Conservation (phyloP, 2,797 vertebrate genomes). For the Falco biarmicus region DNA sequence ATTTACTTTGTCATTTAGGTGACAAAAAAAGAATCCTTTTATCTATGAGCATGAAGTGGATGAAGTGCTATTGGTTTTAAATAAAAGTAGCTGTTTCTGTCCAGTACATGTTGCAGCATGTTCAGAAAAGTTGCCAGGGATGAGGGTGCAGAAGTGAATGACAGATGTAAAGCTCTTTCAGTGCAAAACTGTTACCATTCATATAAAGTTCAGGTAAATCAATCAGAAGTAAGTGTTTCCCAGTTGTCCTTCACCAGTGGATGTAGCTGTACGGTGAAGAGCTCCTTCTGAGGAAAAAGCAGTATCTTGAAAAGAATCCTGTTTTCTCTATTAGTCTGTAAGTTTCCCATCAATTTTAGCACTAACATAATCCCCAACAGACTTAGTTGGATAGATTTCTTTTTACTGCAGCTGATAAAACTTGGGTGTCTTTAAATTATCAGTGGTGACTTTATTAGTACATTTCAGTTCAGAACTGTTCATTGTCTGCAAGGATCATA, state of each 20-base stretch:
- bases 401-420: conserved; percentile 21
- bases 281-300: background rate
- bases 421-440: background rate
- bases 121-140: background rate
- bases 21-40: background rate
- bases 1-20: background rate
- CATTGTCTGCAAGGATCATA: background rate
- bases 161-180: background rate
- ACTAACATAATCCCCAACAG: background rate
- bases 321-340: background rate
- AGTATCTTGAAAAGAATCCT: background rate
- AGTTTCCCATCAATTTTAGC: background rate
- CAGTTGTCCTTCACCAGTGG: background rate
- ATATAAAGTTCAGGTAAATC: background rate
- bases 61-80: background rate
- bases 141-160: background rate
- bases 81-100: background rate
- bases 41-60: background rate
- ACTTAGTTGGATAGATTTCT: background rate
- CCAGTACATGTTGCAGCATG: background rate
- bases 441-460: background rate
- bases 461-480: background rate
- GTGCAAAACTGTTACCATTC: background rate
- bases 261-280: background rate
- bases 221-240: background rate